Percentiles rank a stretch among this genome's conserved stretches.
phyloP scores from a whole-genome alignment of 2,888 invertebrate species.

The Xestia sexstrigata region DNA sequence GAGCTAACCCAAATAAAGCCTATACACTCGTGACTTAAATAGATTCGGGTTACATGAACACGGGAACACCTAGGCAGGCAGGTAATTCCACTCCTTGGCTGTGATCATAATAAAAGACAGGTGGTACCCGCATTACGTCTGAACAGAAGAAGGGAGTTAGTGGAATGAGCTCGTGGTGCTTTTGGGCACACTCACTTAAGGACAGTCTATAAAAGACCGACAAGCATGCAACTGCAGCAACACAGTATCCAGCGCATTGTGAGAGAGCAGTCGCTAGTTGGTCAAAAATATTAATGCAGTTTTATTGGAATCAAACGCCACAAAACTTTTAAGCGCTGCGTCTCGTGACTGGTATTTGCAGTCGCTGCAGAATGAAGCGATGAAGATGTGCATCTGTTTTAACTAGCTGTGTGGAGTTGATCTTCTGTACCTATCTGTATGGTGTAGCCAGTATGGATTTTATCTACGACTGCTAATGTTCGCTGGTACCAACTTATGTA shows the following conservation, averaged over 20 bases:
- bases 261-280: not conserved
- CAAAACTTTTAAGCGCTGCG: no score
- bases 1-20: no score
- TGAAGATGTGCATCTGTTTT: not conserved
- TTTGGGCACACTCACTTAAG: no score
- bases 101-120: no score
- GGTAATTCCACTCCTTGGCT: no score
- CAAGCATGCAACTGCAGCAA: not conserved
- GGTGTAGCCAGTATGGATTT: slow-evolving; percentile 48
- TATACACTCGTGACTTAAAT: no score
- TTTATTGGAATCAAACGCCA: not conserved
- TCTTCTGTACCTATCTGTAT: not conserved
- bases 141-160: no score
- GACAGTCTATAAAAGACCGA: no score
- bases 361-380: not conserved
- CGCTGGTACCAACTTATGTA: slow-evolving; percentile 46
- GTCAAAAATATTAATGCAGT: not conserved
- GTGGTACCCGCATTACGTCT: no score
- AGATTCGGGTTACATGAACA: no score
- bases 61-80: no score
- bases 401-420: not conserved
- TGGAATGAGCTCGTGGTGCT: no score
- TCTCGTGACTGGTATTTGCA: not conserved
- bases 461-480: slow-evolving; percentile 58
- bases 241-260: not conserved